Evolutionary conservation across 2,113 vertebrate species (phyloP).

Genomic region (Cynocephalus volans): DNA sequence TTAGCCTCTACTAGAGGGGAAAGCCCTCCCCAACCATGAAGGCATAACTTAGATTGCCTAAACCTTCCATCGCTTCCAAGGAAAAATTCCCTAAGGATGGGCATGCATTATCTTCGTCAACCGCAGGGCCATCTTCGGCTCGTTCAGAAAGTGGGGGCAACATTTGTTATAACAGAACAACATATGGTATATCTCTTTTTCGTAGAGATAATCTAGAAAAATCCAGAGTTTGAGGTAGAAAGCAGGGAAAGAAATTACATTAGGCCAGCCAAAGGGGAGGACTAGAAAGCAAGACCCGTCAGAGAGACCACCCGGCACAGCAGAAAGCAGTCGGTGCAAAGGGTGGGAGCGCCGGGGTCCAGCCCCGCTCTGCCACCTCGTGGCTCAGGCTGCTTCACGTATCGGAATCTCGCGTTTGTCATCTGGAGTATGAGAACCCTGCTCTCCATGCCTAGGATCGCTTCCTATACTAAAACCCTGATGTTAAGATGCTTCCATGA

Average conservation of each 20-base stretch:
- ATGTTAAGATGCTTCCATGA: neutral
- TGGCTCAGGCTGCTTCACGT: neutral
- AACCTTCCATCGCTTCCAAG: neutral
- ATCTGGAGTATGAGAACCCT: neutral
- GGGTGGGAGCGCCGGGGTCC: neutral
- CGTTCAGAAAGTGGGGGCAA: neutral
- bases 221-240: neutral
- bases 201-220: neutral
- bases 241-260: neutral
- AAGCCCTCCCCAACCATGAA: neutral
- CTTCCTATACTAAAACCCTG: neutral
- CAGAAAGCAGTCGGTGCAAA: neutral
- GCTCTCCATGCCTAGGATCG: neutral
- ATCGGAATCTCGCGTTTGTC: neutral
- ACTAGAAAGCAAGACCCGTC: neutral
- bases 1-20: neutral
- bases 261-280: neutral
- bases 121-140: neutral
- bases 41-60: neutral
- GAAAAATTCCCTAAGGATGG: neutral
- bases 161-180: neutral
- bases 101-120: neutral
- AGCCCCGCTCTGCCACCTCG: too few relatives aligned
- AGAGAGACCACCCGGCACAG: accelerated
- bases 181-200: neutral